Evolutionary conservation across 1,140 invertebrate genomes (phyloP).

Genomic region (Drosophila ficusphila): DNA sequence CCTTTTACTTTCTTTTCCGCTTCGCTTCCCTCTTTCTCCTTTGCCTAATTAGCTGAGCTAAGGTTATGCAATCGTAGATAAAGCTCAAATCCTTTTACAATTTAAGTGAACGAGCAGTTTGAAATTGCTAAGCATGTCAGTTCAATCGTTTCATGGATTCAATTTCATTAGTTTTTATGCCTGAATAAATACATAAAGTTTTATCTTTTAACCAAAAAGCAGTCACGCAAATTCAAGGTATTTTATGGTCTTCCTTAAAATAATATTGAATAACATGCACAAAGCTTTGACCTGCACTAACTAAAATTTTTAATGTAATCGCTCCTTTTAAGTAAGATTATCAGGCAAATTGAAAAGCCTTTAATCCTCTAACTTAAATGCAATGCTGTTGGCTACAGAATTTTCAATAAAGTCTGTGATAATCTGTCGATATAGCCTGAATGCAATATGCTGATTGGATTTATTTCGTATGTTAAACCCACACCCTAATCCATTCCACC

Average conservation of each 20-base stretch:
- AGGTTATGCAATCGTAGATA: constrained; percentile 25
- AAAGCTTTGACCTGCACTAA: too few species aligned
- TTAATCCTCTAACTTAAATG: not conserved
- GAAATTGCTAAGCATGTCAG: not conserved
- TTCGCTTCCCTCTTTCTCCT: constrained; percentile 12
- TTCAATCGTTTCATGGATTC: not conserved
- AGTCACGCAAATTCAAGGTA: too few species aligned
- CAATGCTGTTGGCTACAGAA: not conserved
- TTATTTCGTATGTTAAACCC: not conserved
- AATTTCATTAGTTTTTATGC: not conserved
- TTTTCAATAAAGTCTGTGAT: constrained; percentile 9
- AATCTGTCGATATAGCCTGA: constrained; percentile 9
- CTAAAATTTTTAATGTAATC: too few species aligned
- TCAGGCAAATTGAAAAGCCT: too few species aligned
- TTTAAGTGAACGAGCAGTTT: not conserved
- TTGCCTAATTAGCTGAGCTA: constrained; percentile 25
- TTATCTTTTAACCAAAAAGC: too few species aligned
- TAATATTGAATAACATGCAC: too few species aligned
- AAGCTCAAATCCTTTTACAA: not conserved
- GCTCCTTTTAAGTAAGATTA: not conserved
- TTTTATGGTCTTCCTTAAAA: too few species aligned
- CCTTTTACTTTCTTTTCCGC: constrained; percentile 13
- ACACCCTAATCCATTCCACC: not conserved
- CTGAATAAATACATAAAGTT: not conserved
- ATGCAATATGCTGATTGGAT: constrained; percentile 32